Evolutionary conservation across 2,113 vertebrate species (phyloP), one percentile per base, ranked within the genome.

Genomic region (Tenebrosternarchus preto): DNA sequence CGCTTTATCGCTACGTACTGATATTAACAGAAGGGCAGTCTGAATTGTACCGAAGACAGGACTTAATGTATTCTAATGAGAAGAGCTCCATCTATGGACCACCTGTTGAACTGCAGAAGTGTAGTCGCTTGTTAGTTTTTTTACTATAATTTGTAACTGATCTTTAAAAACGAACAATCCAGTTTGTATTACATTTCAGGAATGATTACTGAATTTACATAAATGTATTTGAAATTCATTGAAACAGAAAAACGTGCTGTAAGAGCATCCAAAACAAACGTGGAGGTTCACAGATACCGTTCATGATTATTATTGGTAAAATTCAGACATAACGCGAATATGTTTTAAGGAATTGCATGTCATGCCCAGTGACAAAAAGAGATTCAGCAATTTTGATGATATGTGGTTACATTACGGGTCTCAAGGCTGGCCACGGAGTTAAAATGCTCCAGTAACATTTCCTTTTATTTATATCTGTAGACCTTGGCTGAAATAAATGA

Each of bases 401-500:
- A 92, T 94, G 93, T 94, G 91, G 92, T 91, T 90, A 91, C 92
- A 92, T 94, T 92, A 94, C 88, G 72, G 90, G 77, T 84, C 86
- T 90, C 91, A 93, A 94, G 93, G 92, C 91, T 91, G 90, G 83
- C 31, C 83, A 85, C 86, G 80, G 87, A 89, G 90, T 93, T 92
- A 91, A 92, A 92, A 92, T 91, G 91, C 88, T 88, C 89, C 87
- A 87, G 90, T 92, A 93, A 93, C 91, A 91, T 93, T 93, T 92
- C 92, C 90, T 92, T 92, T 93, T 93, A 94, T 93, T 94, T 92
- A 93, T 94, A 93, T 92, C 93, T 87, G 87, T 88, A 92, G 93
- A 92, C 92, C 93, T 94, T 94, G 93, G 91, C 91, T 90, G 92
- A 91, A 92, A 91, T 91, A 92, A 93, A 93, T 92, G 92, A 93